Percentiles rank a stretch among this genome's conserved stretches.
Evolutionary conservation across 2,888 invertebrate genomes (phyloP).

Genomic region (Vannuccia rotundouncinata): DNA sequence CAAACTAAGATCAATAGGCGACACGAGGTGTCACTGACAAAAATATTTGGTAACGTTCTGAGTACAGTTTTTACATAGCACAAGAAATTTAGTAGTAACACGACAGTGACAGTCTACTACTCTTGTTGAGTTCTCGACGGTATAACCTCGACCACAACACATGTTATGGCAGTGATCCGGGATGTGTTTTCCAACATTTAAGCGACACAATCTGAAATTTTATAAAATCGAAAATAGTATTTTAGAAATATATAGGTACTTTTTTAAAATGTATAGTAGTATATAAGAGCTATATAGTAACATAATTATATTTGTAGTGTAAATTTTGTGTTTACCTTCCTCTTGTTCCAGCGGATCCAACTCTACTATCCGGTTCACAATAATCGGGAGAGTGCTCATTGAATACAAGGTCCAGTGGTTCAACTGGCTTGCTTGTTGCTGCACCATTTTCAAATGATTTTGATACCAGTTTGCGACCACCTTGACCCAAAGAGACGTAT

Average conservation of each 20-base stretch:
- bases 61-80: conserved; percentile 23
- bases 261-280: not conserved
- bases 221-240: conserved; percentile 34
- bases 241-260: conserved; percentile 34
- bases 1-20: not conserved
- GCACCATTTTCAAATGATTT: not conserved
- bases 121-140: conserved; percentile 63
- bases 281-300: too few species aligned
- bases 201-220: conserved; percentile 65
- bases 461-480: not conserved
- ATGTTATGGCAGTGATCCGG: conserved; percentile 71
- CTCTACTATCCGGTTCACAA: conserved; percentile 67
- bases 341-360: conserved; percentile 70
- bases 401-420: conserved; percentile 41
- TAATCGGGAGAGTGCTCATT: conserved; percentile 68
- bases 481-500: not conserved
- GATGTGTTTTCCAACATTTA: conserved; percentile 61
- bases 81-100: conserved; percentile 13
- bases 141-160: conserved; percentile 75
- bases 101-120: conserved; percentile 66
- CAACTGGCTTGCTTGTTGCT: not conserved
- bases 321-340: conserved; percentile 62
- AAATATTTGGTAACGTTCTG: conserved; percentile 24
- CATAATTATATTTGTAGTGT: not conserved
- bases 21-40: not conserved